Evolutionary conservation across 2,113 vertebrate genomes (phyloP), one percentile per base, ranked within the genome.

Genomic region (Paramisgurnus dabryanus): DNA sequence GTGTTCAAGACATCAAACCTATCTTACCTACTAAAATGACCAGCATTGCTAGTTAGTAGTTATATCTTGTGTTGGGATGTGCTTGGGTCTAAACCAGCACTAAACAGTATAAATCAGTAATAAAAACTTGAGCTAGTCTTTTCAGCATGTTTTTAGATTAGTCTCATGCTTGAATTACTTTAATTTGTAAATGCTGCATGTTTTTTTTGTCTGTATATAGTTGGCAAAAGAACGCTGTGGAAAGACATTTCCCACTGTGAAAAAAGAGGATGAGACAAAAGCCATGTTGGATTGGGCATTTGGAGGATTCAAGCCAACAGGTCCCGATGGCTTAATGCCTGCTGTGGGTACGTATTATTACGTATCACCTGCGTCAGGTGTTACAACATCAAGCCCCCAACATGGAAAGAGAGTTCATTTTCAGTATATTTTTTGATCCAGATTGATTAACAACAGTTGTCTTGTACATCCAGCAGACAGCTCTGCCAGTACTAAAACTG

Each of bases 271-370:
- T 63, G 94, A 96, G 87, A 85, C 95, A 71, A 96, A 95, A 87
- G 86, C 92, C 79, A 96, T 99, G 96, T 7, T 98, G 4, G 92
- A 96, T 10, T 99, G 97, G 97, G 97, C 97, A 1, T 88, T 91
- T 7, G 92, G 88, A 0, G 97, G 96, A 69, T 99, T 99, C 88
- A 92, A 94, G 74, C 97, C 97, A 2, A 82, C 89, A 3, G 97
- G 97, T 27, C 67, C 93, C 0, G 91, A 93, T 6, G 96, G 95
- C 9, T 93, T 98, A 84, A 78, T 66, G 45, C 94, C 89, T 4
- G 82, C 88, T 85, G 81, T 85, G 81, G 40, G 39, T 58, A 72
- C 7, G 61, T 83, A 83, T 58, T n/a, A 22, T 22, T 22, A 22
- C 22, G 22, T 22, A 22, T 22, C 22, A 22, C 22, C 22, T 22